Percentiles rank a stretch among this genome's conserved stretches.
Conservation (phyloP, 2,797 vertebrate genomes). For the Acrossocheilus fasciatus region DNA sequence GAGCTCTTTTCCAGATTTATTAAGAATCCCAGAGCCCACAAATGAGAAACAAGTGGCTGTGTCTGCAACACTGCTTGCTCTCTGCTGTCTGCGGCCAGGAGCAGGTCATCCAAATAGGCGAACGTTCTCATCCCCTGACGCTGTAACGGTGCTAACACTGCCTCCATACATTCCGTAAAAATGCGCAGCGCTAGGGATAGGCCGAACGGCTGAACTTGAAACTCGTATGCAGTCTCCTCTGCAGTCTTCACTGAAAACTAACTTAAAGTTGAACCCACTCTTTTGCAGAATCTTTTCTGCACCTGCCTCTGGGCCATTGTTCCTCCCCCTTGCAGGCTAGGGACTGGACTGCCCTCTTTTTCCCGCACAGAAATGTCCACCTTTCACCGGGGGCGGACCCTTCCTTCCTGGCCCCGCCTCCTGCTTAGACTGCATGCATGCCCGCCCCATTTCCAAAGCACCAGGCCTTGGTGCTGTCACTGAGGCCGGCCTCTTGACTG, state of each 20-base stretch:
- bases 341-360: background rate
- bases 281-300: background rate
- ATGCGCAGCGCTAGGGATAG: accelerated
- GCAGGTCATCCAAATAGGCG: too few species aligned
- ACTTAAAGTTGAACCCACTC: background rate
- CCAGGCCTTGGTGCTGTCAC: background rate
- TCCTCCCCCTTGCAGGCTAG: background rate
- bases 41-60: too few species aligned
- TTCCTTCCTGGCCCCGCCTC: background rate
- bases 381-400: background rate
- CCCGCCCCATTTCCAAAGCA: too few species aligned
- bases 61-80: too few species aligned
- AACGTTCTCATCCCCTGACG: too few species aligned
- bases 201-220: background rate
- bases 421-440: background rate
- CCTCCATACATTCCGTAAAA: background rate
- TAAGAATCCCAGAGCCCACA: background rate
- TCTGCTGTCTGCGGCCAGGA: too few species aligned
- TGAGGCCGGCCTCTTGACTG: background rate
- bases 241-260: background rate
- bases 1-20: background rate
- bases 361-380: background rate
- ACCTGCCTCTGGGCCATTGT: background rate
- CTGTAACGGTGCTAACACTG: background rate
- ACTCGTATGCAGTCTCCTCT: background rate